Evolutionary conservation across 2,113 vertebrate genomes (phyloP).

Genomic region (Mesoclemmys tuberculata): DNA sequence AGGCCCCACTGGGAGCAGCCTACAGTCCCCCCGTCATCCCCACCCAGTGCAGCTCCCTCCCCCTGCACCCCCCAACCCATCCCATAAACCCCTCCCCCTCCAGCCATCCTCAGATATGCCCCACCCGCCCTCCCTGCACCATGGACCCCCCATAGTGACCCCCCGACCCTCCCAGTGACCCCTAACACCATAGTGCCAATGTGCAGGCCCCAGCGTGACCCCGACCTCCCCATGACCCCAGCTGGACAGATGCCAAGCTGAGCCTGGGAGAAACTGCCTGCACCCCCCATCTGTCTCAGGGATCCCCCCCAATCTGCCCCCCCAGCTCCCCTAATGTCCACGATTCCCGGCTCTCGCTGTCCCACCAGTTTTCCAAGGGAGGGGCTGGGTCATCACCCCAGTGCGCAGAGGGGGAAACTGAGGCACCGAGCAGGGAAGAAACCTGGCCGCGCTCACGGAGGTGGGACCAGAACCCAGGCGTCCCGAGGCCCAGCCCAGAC

Average conservation of each 20-base stretch:
- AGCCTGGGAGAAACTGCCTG: background rate
- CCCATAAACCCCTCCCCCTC: background rate
- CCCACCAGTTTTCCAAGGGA: background rate
- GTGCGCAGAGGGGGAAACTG: background rate
- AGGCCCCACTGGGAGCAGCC: no score
- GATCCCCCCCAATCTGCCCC: background rate
- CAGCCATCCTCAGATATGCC: background rate
- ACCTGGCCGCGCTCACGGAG: background rate
- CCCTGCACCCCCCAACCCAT: no score
- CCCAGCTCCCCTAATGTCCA: no score
- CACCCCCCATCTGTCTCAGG: background rate
- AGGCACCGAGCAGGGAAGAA: background rate
- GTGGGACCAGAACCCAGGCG: no score
- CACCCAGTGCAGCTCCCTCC: no score
- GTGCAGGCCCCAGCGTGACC: background rate
- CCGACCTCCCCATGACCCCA: background rate
- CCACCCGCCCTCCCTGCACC: no score
- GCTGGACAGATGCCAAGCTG: background rate
- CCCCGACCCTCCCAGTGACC: background rate
- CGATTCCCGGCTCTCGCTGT: no score
- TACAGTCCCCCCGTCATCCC: no score
- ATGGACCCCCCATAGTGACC: background rate
- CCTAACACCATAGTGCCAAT: background rate
- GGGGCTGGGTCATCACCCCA: background rate
- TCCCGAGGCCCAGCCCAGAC: no score